phyloP scores from a whole-genome alignment of 1,140 invertebrate genomes.

The Zaprionus ghesquierei region DNA sequence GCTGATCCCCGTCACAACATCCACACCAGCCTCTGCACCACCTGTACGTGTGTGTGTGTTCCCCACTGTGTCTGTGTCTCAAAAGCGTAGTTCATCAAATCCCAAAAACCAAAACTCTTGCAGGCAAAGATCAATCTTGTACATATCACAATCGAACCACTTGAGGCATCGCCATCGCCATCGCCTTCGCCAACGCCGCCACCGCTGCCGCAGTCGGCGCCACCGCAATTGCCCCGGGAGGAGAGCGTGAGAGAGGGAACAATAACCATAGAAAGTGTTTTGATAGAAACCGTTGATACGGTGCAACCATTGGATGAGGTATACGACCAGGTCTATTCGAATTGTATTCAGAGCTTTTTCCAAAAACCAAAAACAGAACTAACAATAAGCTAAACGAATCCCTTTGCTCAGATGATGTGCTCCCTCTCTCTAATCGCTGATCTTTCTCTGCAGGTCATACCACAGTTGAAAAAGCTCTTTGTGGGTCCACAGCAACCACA shows the following conservation, averaged over 20 bases:
- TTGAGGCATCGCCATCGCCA: slow-evolving; percentile 35
- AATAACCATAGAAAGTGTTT: slow-evolving; percentile 60
- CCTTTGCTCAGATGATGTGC: no score
- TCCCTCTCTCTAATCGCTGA: not conserved
- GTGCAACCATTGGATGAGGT: slow-evolving; percentile 34
- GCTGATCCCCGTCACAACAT: slow-evolving; percentile 32
- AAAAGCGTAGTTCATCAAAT: not conserved
- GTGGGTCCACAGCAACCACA: slow-evolving; percentile 60
- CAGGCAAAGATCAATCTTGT: slow-evolving; percentile 81
- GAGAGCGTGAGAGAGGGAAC: slow-evolving; percentile 38
- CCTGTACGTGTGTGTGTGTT: slow-evolving; percentile 55
- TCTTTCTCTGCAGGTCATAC: slow-evolving; percentile 60
- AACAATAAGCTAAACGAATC: slow-evolving; percentile 1
- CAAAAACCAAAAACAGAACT: slow-evolving; percentile 9
- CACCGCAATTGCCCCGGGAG: slow-evolving; percentile 43
- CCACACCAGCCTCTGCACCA: slow-evolving; percentile 5
- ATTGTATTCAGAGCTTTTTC: slow-evolving; percentile 49
- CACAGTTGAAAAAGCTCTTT: slow-evolving; percentile 75
- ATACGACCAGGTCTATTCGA: not conserved
- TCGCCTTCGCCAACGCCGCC: slow-evolving; percentile 30
- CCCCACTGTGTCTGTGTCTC: slow-evolving; percentile 49
- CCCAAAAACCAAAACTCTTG: slow-evolving; percentile 44
- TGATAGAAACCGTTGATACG: slow-evolving; percentile 50
- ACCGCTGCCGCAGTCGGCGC: not conserved
- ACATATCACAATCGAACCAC: slow-evolving; percentile 78